Conservation (phyloP, 2,888 invertebrate genomes). For the Spilosoma lubricipeda region DNA sequence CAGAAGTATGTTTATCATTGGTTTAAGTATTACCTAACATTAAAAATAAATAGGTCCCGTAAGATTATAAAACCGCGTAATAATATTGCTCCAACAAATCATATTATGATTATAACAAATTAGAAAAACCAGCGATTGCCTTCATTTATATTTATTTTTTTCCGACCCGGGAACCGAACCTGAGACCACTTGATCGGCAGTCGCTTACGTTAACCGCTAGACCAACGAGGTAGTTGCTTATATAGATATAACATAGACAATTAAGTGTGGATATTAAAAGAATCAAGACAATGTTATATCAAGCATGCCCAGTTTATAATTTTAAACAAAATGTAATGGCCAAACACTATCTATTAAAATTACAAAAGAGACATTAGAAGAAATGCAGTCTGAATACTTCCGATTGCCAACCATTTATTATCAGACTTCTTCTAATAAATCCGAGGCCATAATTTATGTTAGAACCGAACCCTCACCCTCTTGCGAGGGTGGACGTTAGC, state of each 20-base stretch:
- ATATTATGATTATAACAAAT: not conserved
- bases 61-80: too few species aligned
- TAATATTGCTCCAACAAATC: too few species aligned
- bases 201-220: too few species aligned
- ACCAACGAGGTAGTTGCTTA: too few species aligned
- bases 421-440: constrained; percentile 30
- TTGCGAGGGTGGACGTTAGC: not conserved
- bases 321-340: constrained; percentile 1
- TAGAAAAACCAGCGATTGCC: too few species aligned
- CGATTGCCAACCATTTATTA: constrained; percentile 27
- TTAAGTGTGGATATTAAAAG: too few species aligned
- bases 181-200: too few species aligned
- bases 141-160: too few species aligned
- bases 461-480: constrained; percentile 16
- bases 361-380: constrained; percentile 31
- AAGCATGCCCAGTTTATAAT: not conserved
- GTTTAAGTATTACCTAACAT: not conserved
- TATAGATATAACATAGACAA: not conserved
- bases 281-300: not conserved
- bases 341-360: constrained; percentile 29
- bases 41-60: not conserved
- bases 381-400: constrained; percentile 32
- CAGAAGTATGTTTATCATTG: not conserved
- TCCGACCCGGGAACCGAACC: too few species aligned
- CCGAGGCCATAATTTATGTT: constrained; percentile 40